Conservation (phyloP, 2,888 invertebrate genomes). For the Conchocele bisecta region DNA sequence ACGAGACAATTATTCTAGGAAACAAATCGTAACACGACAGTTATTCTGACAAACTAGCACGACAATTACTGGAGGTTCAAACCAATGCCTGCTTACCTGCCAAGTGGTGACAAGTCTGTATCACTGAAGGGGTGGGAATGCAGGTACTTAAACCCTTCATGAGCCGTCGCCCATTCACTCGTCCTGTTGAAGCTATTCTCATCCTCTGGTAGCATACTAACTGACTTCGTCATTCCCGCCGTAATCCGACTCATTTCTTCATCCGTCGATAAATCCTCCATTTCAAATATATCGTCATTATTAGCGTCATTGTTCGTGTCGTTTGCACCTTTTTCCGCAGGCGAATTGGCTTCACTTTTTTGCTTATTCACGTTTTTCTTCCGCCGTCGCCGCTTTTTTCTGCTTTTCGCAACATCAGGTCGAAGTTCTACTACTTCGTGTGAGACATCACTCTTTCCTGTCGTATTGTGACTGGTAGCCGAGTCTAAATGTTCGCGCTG, state of each 20-base stretch:
- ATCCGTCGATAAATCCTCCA: conserved; percentile 76
- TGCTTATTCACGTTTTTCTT: conserved; percentile 35
- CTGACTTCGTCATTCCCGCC: conserved; percentile 53
- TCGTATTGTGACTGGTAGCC: conserved; percentile 41
- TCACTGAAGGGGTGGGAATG: conserved; percentile 88
- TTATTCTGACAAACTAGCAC: no score
- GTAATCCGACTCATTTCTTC: conserved; percentile 68
- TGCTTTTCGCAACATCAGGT: conserved; percentile 26
- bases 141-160: conserved; percentile 55
- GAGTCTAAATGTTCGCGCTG: conserved; percentile 44
- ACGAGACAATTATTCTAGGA: no score
- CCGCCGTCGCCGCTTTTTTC: conserved; percentile 36
- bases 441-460: conserved; percentile 57
- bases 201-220: conserved; percentile 60
- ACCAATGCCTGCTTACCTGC: conserved; percentile 87
- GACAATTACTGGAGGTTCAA: no score
- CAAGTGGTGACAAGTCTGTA: conserved; percentile 90
- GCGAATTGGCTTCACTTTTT: conserved; percentile 1
- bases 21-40: no score
- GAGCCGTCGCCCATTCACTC: conserved; percentile 60
- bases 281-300: conserved; percentile 75
- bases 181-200: conserved; percentile 62
- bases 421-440: no score
- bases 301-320: conserved; percentile 52
- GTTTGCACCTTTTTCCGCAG: conserved; percentile 4